These are phyloP conservation scores for Latrodectus hesperus DNA, from an alignment of 2,888 invertebrate species.

Conservation along the genomic window DNA sequence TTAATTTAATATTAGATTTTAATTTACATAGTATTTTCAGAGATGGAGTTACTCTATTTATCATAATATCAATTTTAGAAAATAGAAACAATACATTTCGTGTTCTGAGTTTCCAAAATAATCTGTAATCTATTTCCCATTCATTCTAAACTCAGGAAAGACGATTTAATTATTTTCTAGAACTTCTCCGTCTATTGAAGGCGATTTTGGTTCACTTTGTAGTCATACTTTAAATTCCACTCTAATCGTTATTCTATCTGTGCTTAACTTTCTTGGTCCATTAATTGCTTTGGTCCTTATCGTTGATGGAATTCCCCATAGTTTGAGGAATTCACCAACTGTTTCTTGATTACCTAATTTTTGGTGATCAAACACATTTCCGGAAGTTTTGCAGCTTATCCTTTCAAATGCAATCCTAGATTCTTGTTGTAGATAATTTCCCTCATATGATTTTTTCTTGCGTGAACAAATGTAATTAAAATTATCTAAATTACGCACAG, in stretches of 20 bases:
- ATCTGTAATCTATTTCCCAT: background rate
- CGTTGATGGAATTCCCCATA: background rate
- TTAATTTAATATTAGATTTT: too few relatives aligned
- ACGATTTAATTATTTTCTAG: constrained; percentile 2
- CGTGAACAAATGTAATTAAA: too few relatives aligned
- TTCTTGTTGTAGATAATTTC: too few relatives aligned
- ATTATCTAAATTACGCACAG: too few relatives aligned
- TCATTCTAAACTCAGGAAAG: background rate
- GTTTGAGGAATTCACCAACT: background rate
- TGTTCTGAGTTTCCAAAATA: too few relatives aligned
- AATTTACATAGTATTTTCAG: too few relatives aligned
- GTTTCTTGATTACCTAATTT: background rate
- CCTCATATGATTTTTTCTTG: too few relatives aligned
- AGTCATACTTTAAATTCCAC: background rate
- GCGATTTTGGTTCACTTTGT: background rate
- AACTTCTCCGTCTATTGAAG: background rate
- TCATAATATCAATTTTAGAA: too few relatives aligned
- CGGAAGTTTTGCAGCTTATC: background rate
- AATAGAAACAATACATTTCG: too few relatives aligned
- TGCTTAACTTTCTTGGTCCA: background rate
- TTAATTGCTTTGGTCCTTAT: background rate
- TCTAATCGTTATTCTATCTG: too few relatives aligned
- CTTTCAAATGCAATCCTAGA: background rate
- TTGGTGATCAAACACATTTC: background rate
- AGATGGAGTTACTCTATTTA: too few relatives aligned